Evolutionary conservation across 2,113 vertebrate genomes (phyloP), one percentile per base, ranked within the genome.

Genomic region (Psettodes erumei): DNA sequence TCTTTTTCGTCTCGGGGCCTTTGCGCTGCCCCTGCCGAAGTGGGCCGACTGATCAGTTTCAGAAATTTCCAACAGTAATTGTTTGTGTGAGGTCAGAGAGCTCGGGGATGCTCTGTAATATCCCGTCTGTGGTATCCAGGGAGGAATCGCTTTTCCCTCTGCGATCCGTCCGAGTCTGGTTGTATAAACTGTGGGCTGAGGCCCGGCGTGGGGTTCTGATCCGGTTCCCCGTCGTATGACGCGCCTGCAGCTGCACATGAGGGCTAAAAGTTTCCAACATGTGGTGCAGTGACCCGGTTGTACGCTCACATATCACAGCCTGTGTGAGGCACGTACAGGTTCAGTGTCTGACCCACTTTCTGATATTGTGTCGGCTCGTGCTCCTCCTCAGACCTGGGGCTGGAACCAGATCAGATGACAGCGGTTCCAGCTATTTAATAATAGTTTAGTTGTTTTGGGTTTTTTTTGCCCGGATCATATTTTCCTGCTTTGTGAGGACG

Each of bases 341-440:
- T 15, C 1, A 45, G 19, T 9, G 6, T 54, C 37, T 63, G 63
- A 73, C 79, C 54, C 51, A 71, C 45, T 80, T 80, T 65, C 45
- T 70, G 54, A 30, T 3, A 0, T 21, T 71, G 43, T 77, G 61
- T n/a, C n/a, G 59, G 65, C 50, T 74, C 53, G 27, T 51, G 56
- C 4, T 59, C n/a, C 15, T 61, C 63, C 54, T 54, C 61, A 11
- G 16, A 18, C 13, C 51, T 47, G 60, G 13, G 8, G 18, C 42
- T 75, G 59, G 71, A 65, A 72, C 54, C 65, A 21, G 78, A 82
- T 77, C 61, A 74, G 16, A 59, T 83, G 58, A 73, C 56, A 0
- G 30, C 10, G 45, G 69, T 40, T 21, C 21, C 65, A 81, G 59
- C 55, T 23, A 19, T 18, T 2, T 9, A 5, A 42, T 35, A 0